These are phyloP conservation scores for Netelia melanura DNA, from an alignment of 2,888 invertebrate genomes.

Conservation along the genomic window DNA sequence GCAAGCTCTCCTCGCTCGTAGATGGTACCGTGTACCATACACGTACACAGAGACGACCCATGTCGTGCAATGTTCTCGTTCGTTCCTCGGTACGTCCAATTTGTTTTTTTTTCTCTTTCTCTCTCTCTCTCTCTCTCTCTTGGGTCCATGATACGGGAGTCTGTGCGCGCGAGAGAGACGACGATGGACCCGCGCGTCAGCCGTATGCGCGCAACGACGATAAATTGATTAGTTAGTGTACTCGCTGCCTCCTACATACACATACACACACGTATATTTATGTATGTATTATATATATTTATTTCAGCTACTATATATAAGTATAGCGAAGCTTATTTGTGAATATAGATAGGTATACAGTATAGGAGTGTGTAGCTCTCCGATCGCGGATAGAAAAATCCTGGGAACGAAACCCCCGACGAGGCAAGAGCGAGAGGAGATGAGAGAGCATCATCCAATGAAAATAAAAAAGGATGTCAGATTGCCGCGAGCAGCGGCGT, in stretches of 20 bases:
- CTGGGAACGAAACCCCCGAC: slow-evolving; percentile 84
- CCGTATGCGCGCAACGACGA: slow-evolving; percentile 77
- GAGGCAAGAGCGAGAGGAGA: slow-evolving; percentile 68
- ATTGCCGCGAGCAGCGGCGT: slow-evolving; percentile 82
- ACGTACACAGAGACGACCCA: slow-evolving; percentile 66
- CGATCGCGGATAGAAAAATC: slow-evolving; percentile 83
- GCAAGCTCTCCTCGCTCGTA: slow-evolving; percentile 62
- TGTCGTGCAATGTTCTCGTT: slow-evolving; percentile 73
- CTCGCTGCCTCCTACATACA: slow-evolving; percentile 35
- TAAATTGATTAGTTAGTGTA: slow-evolving; percentile 83
- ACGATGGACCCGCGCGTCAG: slow-evolving; percentile 46
- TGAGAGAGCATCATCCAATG: slow-evolving; percentile 80
- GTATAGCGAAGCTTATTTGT: not conserved
- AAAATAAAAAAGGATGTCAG: slow-evolving; percentile 85
- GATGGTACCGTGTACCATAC: slow-evolving; percentile 50
- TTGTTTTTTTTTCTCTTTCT: slow-evolving; percentile 67
- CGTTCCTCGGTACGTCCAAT: slow-evolving; percentile 71
- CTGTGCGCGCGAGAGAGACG: slow-evolving; percentile 1
- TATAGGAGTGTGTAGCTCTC: slow-evolving; percentile 51
- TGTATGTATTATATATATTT: not conserved
- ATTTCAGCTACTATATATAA: not conserved
- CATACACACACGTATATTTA: not conserved
- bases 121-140: slow-evolving; percentile 57
- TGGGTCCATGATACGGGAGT: slow-evolving; percentile 44
- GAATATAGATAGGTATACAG: not conserved